Evolutionary conservation across 2,113 vertebrate species (phyloP).

Genomic region (Equus quagga): DNA sequence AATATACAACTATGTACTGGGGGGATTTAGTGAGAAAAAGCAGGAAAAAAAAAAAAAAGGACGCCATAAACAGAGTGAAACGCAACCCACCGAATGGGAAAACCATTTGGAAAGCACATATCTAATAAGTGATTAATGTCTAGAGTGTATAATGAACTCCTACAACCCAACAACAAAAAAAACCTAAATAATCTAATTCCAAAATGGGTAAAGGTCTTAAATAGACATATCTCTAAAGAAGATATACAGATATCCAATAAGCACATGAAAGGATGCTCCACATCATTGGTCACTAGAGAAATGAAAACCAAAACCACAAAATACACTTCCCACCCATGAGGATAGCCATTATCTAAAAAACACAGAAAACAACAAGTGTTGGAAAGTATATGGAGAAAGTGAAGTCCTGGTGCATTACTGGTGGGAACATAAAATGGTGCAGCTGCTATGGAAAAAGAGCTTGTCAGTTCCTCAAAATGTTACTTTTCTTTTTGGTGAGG

Average conservation of each 20-base stretch:
- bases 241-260: neutral
- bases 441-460: neutral
- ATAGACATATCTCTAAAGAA: neutral
- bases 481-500: neutral
- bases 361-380: neutral
- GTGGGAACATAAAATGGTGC: too few relatives aligned
- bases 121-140: neutral
- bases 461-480: neutral
- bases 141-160: neutral
- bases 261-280: neutral
- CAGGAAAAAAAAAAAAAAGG: too few relatives aligned
- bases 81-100: neutral
- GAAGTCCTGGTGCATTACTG: neutral
- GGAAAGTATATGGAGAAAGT: neutral
- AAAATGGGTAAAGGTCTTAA: neutral
- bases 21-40: too few relatives aligned
- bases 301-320: neutral
- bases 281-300: neutral
- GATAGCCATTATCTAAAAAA: neutral
- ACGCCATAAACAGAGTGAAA: neutral
- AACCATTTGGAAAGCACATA: neutral
- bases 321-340: neutral
- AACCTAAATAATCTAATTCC: neutral
- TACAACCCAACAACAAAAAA: constrained; percentile 1
- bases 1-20: too few relatives aligned